Percentiles rank a stretch among this genome's conserved stretches.
Evolutionary conservation across 2,113 vertebrate genomes (phyloP).

Genomic region (Hylia prasina): DNA sequence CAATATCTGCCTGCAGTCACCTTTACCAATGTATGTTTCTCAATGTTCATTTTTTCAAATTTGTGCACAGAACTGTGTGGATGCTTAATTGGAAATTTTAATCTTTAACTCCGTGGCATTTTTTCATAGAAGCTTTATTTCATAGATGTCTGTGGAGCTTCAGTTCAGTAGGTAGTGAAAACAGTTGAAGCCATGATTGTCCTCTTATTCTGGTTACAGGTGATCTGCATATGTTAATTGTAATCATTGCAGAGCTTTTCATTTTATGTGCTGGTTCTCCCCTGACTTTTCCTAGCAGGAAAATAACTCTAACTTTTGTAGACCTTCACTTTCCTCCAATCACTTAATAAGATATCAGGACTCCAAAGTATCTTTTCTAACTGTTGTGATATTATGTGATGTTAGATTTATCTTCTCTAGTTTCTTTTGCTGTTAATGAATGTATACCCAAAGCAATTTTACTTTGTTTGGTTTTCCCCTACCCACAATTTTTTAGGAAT

Average conservation of each 20-base stretch:
- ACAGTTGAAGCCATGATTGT: not conserved
- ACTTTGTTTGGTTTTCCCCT: conserved; percentile 59
- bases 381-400: not conserved
- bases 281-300: not conserved
- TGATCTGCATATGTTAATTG: not conserved
- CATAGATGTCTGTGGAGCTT: not conserved
- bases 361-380: not conserved
- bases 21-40: not conserved
- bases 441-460: conserved; percentile 21
- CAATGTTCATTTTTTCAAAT: not conserved
- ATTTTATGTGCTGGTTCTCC: not conserved
- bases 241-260: not conserved
- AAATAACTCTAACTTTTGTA: not conserved
- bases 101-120: not conserved
- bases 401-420: not conserved
- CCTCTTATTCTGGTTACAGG: not conserved
- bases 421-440: conserved; percentile 6
- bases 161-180: not conserved
- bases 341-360: not conserved
- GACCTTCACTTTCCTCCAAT: not conserved
- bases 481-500: conserved; percentile 75
- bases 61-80: not conserved
- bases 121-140: not conserved
- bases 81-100: not conserved
- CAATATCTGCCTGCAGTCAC: not conserved